Conservation (phyloP, 1,140 invertebrate species). For the Ridgeia piscesae region DNA sequence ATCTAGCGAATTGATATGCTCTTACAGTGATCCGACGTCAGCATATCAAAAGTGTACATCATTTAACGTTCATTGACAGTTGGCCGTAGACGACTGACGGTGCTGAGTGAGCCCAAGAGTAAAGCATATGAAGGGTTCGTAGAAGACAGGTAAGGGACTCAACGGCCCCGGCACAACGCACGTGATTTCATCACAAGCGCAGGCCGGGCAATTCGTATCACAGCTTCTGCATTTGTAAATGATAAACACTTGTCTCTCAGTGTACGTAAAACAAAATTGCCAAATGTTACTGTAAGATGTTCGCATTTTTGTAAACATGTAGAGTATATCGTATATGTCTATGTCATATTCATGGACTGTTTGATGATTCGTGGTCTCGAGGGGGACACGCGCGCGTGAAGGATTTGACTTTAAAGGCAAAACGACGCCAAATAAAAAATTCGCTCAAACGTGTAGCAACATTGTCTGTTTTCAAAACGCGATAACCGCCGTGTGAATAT, state of each 20-base stretch:
- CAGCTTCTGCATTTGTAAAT: no score
- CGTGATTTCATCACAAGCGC: slow-evolving; percentile 11
- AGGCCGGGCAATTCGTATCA: no score
- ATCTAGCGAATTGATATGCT: slow-evolving; percentile 22
- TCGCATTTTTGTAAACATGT: background rate
- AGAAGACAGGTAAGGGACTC: background rate
- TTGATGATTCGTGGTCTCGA: background rate
- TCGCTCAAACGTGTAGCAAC: no score
- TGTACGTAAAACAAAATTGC: no score
- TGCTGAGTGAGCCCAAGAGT: background rate
- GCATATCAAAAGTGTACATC: background rate
- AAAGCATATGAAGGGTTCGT: background rate
- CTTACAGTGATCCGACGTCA: no score
- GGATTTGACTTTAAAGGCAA: no score
- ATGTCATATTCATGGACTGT: background rate
- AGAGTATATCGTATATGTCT: background rate
- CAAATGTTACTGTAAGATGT: background rate
- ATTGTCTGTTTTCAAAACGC: no score
- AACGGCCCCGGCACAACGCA: background rate
- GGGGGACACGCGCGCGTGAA: no score
- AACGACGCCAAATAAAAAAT: no score
- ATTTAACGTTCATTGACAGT: background rate
- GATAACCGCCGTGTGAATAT: no score
- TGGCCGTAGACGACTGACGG: background rate
- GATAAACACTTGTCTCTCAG: no score